Base-by-base conservation (phyloP, 2,113 vertebrate genomes). In the Cyprinodon variegatus region DNA sequence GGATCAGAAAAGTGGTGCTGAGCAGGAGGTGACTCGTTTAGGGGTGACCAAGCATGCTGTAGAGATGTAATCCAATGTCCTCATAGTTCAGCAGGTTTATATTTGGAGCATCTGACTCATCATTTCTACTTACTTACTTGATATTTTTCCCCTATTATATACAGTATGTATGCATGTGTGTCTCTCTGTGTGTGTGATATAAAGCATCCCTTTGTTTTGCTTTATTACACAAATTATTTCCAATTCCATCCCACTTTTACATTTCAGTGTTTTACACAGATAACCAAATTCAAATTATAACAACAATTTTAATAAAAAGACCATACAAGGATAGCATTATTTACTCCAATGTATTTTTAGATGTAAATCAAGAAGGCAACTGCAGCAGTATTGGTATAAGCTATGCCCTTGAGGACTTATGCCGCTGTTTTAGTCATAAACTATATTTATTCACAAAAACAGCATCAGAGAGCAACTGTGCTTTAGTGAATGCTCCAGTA, bases 401-500 rank as follows among this genome's bases (percentile, higher is more conserved):
- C 9, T 9, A 61, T 61, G 13, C 6, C 17, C 39, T 65, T 46
- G 39, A 46, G 43, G 71, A 65, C 61, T 62, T 11, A 66, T 66
- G 65, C 59, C 36, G 63, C 76, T 86, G 82, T 90, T 87, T 82
- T 20, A 74, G 76, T 46, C 74, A 13, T 40, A 22, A 22, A 29
- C 41, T 11, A n/a, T 79, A 36, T 79, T 86, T 87, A 46, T 70
- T 65, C 43, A 45, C 60, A 41, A 38, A 45, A 67, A 70, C 29
- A 76, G 74, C 48, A 89, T 82, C 82, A 92, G 75, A 79, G 79
- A 67, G 68, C 70, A 79, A 70, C 83, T 92, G 65, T 87, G 65
- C 64, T 79, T 85, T 11, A 70, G 74, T 85, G 69, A 90, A 87
- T 70, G 74, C 83, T 72, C 65, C 70, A 71, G 71, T 83, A 74